A percentile compares a stretch with the other conserved stretches of the same genome.
Conservation (phyloP, 2,888 invertebrate species). For the Operophtera brumata region DNA sequence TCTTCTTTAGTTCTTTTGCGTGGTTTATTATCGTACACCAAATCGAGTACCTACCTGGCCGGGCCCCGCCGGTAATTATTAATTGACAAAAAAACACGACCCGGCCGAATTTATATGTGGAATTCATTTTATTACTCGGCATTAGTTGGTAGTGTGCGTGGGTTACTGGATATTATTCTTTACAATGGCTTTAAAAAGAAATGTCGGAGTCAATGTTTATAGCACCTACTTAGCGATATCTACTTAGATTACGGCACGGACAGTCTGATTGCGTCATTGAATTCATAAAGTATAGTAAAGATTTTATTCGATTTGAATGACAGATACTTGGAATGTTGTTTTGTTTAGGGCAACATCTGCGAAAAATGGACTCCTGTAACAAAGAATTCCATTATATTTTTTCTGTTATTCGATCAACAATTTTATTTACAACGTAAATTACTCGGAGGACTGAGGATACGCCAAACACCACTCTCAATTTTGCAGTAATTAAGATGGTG, state of each 20-base stretch:
- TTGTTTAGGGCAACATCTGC: background rate
- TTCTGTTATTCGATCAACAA: no score
- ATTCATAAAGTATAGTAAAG: constrained; percentile 7
- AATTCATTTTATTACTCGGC: constrained; percentile 74
- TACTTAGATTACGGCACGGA: constrained; percentile 32
- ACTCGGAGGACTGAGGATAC: no score
- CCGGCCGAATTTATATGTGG: constrained; percentile 69
- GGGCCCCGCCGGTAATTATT: constrained; percentile 64
- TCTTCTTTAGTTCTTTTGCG: constrained; percentile 33
- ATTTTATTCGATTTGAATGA: background rate
- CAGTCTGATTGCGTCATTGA: constrained; percentile 15
- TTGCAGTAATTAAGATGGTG: background rate
- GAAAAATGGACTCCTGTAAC: background rate
- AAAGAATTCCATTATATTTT: no score
- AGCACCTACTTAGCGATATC: constrained; percentile 34
- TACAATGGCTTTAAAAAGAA: constrained; percentile 45
- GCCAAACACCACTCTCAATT: background rate
- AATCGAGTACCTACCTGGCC: constrained; percentile 68
- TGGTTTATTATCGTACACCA: constrained; percentile 36
- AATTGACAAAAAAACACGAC: constrained; percentile 77
- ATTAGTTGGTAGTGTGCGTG: constrained; percentile 59
- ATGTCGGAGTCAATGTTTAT: constrained; percentile 34
- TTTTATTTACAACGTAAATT: no score
- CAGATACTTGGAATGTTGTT: background rate
- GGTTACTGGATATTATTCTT: constrained; percentile 52